Evolutionary conservation across 2,797 vertebrate species (phyloP).

Genomic region (Malacoctenus gilli): DNA sequence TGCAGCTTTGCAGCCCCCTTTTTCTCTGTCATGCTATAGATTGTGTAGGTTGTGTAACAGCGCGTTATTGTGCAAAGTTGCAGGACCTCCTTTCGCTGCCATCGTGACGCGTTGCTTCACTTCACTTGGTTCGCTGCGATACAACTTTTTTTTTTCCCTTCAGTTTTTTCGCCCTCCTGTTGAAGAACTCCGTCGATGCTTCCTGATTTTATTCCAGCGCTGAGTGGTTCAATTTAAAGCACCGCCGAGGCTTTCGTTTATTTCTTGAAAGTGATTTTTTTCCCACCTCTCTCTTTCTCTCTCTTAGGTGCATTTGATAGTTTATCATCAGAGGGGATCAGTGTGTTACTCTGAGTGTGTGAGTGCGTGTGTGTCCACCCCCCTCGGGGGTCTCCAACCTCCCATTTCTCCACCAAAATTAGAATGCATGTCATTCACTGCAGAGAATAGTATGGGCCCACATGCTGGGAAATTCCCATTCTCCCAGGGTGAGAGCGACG

Average conservation of each 20-base stretch:
- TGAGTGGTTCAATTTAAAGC: too few relatives aligned
- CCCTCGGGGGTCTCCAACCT: conserved; percentile 45
- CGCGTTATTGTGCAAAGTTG: conserved; percentile 59
- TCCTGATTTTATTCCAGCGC: too few relatives aligned
- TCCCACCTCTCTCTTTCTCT: too few relatives aligned
- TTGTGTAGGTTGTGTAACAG: conserved; percentile 68
- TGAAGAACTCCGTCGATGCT: too few relatives aligned
- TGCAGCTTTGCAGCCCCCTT: conserved; percentile 28
- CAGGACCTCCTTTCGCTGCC: conserved; percentile 3
- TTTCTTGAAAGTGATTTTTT: too few relatives aligned
- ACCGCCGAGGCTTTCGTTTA: too few relatives aligned
- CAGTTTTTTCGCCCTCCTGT: too few relatives aligned
- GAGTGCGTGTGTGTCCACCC: conserved; percentile 1
- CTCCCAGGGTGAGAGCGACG: conserved; percentile 69
- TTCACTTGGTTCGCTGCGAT: background rate
- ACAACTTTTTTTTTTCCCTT: conserved; percentile 53
- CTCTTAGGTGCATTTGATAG: too few relatives aligned
- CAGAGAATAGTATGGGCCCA: conserved; percentile 74
- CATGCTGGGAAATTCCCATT: conserved; percentile 80
- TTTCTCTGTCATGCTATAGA: conserved; percentile 47
- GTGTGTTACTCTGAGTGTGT: conserved; percentile 32
- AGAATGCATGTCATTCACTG: conserved; percentile 80
- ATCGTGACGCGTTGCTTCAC: too few relatives aligned
- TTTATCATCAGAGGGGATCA: background rate
- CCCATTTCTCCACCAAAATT: conserved; percentile 73